Evolutionary conservation across 1,140 invertebrate genomes (phyloP).

Genomic region (Oedothorax gibbosus): DNA sequence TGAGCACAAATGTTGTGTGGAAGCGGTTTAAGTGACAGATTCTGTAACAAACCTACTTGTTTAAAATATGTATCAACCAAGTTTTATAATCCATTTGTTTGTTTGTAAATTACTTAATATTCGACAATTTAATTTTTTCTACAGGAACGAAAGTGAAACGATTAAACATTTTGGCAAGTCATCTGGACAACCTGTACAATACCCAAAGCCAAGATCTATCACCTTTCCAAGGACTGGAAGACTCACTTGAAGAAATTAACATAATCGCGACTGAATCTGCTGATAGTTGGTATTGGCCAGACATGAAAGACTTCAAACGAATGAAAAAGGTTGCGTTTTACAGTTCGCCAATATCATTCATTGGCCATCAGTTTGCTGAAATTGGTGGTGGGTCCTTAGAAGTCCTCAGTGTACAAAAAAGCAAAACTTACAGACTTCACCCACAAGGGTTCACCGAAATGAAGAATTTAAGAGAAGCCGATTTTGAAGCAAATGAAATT

Average conservation of each 20-base stretch:
- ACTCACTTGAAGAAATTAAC: slow-evolving; percentile 18
- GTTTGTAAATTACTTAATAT: too few relatives aligned
- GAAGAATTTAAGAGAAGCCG: slow-evolving; percentile 1
- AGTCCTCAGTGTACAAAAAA: neutral
- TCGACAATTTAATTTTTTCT: too few relatives aligned
- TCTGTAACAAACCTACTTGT: too few relatives aligned
- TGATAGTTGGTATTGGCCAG: slow-evolving; percentile 35
- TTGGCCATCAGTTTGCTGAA: slow-evolving; percentile 31
- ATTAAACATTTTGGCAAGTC: slow-evolving; percentile 1
- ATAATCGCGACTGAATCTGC: neutral
- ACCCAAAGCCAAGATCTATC: neutral
- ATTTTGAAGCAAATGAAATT: slow-evolving; percentile 17
- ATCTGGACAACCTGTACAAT: neutral
- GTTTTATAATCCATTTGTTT: too few relatives aligned
- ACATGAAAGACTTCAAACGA: slow-evolving; percentile 16
- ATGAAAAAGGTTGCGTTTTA: slow-evolving; percentile 17
- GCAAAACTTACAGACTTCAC: slow-evolving; percentile 26
- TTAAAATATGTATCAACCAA: too few relatives aligned
- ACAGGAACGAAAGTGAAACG: neutral
- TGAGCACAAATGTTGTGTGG: too few relatives aligned
- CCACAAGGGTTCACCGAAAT: slow-evolving; percentile 40
- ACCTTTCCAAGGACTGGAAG: slow-evolving; percentile 31
- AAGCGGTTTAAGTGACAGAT: too few relatives aligned
- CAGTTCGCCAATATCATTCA: slow-evolving; percentile 17
- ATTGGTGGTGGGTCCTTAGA: slow-evolving; percentile 41